Evolutionary conservation across 2,797 vertebrate species (phyloP).

Genomic region (Ctenopoma kingsleyae): DNA sequence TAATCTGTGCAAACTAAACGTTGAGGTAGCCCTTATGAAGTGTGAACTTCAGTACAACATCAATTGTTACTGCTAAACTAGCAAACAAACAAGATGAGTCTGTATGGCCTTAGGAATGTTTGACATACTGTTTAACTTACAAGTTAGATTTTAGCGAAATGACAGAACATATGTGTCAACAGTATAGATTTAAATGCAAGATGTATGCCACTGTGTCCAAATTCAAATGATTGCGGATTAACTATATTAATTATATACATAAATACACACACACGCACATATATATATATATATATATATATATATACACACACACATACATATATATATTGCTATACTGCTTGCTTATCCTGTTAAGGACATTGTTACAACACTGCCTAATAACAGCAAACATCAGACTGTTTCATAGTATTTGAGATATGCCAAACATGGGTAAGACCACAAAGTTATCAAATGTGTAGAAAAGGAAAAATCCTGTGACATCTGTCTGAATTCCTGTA

Average conservation of each 20-base stretch:
- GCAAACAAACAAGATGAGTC: neutral
- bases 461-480: neutral
- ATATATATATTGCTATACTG: too few species aligned
- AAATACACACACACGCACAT: too few species aligned
- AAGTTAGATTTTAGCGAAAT: neutral
- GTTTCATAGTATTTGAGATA: neutral
- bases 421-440: too few species aligned
- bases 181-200: neutral
- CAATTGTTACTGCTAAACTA: neutral
- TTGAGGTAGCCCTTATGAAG: too few species aligned
- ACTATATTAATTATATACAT: too few species aligned
- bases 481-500: neutral
- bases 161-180: neutral
- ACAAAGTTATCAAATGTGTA: neutral
- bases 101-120: neutral
- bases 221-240: too few species aligned
- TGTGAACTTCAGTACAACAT: neutral
- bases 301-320: too few species aligned
- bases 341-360: neutral
- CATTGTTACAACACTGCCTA: neutral
- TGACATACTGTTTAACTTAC: neutral
- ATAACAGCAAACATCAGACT: neutral
- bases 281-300: too few species aligned
- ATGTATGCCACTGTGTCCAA: too few species aligned
- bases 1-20: too few species aligned